Conservation (phyloP, 2,113 vertebrate species). For the Stictonetta naevosa region DNA sequence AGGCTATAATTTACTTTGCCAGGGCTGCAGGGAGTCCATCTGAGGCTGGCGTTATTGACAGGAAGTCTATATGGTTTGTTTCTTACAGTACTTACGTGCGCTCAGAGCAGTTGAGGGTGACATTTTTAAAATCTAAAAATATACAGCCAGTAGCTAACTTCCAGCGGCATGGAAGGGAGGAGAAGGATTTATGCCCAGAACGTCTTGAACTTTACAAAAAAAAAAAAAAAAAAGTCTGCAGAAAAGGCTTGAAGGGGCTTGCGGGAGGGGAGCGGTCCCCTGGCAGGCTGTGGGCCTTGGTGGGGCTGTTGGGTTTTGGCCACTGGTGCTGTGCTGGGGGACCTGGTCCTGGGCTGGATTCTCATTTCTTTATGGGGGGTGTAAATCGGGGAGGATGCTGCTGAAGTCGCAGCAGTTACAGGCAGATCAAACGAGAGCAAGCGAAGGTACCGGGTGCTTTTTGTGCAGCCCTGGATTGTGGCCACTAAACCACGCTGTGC, state of each 20-base stretch:
- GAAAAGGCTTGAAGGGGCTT: not conserved
- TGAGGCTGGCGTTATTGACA: slow-evolving; percentile 45
- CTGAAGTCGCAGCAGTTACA: not conserved
- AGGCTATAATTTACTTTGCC: slow-evolving; percentile 50
- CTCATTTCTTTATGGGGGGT: rapidly evolving
- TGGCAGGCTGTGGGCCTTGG: not conserved
- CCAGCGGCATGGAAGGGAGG: not conserved
- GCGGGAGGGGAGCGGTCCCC: not conserved
- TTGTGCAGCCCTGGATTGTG: not conserved
- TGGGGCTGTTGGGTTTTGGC: not conserved
- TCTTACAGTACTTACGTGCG: not conserved
- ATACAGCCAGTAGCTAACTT: not conserved
- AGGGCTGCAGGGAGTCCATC: slow-evolving; percentile 55
- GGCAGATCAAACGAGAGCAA: not conserved
- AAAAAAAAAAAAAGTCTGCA: not conserved
- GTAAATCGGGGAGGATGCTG: not conserved
- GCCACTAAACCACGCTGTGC: rapidly evolving
- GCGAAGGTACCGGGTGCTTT: not conserved
- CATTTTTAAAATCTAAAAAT: slow-evolving; percentile 62
- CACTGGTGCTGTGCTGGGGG: not conserved
- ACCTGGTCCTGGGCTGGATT: not conserved
- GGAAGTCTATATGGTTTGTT: slow-evolving; percentile 1
- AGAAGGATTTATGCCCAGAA: slow-evolving; percentile 2
- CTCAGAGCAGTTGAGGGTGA: slow-evolving; percentile 16
- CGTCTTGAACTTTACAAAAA: not conserved